Base-by-base conservation (phyloP, 2,888 invertebrate genomes). In the Eledona agricola region DNA sequence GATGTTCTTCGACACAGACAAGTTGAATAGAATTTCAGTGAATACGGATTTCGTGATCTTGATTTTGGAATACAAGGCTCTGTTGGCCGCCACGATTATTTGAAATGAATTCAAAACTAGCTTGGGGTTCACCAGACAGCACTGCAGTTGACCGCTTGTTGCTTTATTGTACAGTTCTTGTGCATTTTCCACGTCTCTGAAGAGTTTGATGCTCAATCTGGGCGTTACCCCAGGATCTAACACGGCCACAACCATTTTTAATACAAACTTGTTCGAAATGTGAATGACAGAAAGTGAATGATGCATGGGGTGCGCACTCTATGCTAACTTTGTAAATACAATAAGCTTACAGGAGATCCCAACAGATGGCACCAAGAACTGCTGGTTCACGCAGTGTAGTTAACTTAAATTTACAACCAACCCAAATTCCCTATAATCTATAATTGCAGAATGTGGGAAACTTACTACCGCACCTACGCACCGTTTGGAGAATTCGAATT, bases 1-100 rank as follows among this genome's bases (percentile, higher is more conserved):
- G 57, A 89, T 89, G 62, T 87, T 88, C 66, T 83, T 86, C 0
- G 86, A 82, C 1, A 83, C 72, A 0, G 88, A 88, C 51, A 89
- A 75, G 70, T 85, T 86, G 67, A 80, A 89, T 9, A 89, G 67
- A 32, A 88, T 79, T 74, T 89, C 89, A 0, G 86, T 81, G 66
- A 78, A 83, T 0, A 88, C 65, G 4, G 79, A 81, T 64, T 80
- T 82, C 0, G 89, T 89, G 0, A 81, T 81, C 68, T 85, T 74
- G 61, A 79, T 80, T 34, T 80, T 77, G 1, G 80, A 75, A 0
- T 83, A 62, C 0, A 79, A 78, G 1, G 88, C 87, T 69, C 81
- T 84, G 67, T 89, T 88, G 1, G 86, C 85, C 1, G 88, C 88
- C 3, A 86, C 80, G 0, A 79, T 78, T 4, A 88, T 73, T 74